Evolutionary conservation across 2,797 vertebrate species (phyloP).

Genomic region (Megaceryle alcyon): DNA sequence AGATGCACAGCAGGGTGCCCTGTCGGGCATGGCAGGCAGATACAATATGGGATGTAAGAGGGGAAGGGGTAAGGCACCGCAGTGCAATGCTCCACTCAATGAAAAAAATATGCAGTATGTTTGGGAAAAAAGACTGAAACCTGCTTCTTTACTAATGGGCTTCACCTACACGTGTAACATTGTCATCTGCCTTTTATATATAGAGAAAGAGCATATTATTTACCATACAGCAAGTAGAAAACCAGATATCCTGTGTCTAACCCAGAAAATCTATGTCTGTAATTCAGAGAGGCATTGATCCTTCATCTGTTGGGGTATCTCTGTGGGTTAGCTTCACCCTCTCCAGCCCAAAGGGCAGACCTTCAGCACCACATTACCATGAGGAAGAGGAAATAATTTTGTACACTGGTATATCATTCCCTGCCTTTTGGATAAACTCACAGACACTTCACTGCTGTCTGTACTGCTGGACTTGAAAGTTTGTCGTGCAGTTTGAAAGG

Average conservation of each 20-base stretch:
- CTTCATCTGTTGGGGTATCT: not conserved
- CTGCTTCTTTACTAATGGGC: not conserved
- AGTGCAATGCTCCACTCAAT: not conserved
- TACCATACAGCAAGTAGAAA: not conserved
- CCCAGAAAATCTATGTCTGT: not conserved
- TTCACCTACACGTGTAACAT: not conserved
- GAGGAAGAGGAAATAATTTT: not conserved
- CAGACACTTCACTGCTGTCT: not conserved
- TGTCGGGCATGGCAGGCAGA: conserved; percentile 42
- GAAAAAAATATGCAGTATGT: not conserved
- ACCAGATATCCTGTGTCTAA: not conserved
- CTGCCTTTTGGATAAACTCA: not conserved
- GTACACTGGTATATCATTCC: not conserved
- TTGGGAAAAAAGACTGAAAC: fast-evolving
- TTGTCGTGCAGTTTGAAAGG: not conserved
- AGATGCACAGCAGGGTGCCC: conserved; percentile 42
- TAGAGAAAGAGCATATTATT: not conserved
- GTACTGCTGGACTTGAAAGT: not conserved
- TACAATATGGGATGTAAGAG: not conserved
- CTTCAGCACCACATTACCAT: not conserved
- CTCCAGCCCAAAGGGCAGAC: not conserved
- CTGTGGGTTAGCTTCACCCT: not conserved
- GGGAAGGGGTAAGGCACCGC: not conserved
- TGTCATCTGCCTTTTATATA: not conserved
- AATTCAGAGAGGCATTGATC: not conserved